Percentiles rank a stretch among this genome's conserved stretches.
phyloP scores from a whole-genome alignment of 1,140 invertebrate species.

The Amphibalanus amphitrite region DNA sequence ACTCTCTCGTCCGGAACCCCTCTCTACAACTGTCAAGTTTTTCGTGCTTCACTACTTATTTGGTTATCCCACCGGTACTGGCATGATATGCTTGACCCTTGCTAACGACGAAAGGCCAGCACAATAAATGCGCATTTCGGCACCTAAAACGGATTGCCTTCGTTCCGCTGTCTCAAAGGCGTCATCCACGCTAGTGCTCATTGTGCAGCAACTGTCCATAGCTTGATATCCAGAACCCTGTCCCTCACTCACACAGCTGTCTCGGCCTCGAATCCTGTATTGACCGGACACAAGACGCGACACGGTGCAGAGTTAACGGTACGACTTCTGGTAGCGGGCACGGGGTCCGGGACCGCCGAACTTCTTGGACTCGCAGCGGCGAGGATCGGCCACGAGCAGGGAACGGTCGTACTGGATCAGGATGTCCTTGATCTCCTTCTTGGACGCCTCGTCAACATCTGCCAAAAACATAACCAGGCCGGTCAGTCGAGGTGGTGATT shows the following conservation, averaged over 20 bases:
- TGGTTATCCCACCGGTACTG: too few relatives aligned
- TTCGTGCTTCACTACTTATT: too few relatives aligned
- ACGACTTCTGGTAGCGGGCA: constrained; percentile 88
- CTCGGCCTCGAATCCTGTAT: neutral
- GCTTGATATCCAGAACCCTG: neutral
- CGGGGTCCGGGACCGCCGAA: constrained; percentile 99
- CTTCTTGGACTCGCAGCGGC: constrained; percentile 98
- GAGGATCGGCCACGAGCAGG: constrained; percentile 91
- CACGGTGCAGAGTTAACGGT: constrained; percentile 17
- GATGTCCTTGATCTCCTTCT: constrained; percentile 98
- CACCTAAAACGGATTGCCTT: too few relatives aligned
- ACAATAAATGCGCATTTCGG: too few relatives aligned
- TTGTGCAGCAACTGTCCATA: neutral
- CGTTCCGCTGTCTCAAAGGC: too few relatives aligned
- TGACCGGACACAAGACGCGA: constrained; percentile 4
- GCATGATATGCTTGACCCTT: too few relatives aligned
- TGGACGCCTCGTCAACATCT: constrained; percentile 98
- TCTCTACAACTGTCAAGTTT: too few relatives aligned
- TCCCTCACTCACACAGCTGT: too few relatives aligned
- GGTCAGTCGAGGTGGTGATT: too few relatives aligned
- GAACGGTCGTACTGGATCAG: constrained; percentile 94
- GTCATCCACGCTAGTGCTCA: too few relatives aligned
- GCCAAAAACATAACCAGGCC: constrained; percentile 30
- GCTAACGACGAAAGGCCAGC: too few relatives aligned
- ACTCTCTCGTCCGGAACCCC: too few relatives aligned